Evolutionary conservation across 2,888 invertebrate genomes (phyloP).

Genomic region (Synanthedon formicaeformis): DNA sequence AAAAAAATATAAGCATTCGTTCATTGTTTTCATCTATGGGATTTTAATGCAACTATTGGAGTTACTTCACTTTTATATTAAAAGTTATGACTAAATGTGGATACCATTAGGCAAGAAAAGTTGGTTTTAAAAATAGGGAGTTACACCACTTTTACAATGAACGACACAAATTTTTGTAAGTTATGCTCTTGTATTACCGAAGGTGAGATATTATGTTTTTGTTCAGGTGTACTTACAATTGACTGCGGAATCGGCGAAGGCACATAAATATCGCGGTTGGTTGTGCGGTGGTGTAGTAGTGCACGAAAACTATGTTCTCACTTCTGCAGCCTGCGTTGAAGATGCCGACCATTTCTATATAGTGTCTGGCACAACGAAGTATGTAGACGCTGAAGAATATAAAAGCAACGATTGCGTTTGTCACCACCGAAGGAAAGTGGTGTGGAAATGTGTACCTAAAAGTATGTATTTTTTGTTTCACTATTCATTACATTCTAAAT

Average conservation of each 20-base stretch:
- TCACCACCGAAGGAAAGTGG: slow-evolving; percentile 47
- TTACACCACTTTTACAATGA: too few species aligned
- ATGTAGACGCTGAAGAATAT: slow-evolving; percentile 52
- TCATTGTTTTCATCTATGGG: too few species aligned
- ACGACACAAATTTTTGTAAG: too few species aligned
- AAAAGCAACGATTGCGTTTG: slow-evolving; percentile 49
- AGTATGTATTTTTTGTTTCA: slow-evolving; percentile 30
- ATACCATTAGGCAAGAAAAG: too few species aligned
- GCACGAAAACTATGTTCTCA: slow-evolving; percentile 43
- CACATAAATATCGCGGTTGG: slow-evolving; percentile 59
- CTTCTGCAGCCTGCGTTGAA: slow-evolving; percentile 61
- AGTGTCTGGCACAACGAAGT: slow-evolving; percentile 53
- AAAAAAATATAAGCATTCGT: too few species aligned
- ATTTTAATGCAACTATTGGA: too few species aligned
- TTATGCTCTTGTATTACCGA: too few species aligned
- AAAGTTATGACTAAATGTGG: too few species aligned
- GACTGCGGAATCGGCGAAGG: slow-evolving; percentile 57
- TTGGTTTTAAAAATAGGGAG: too few species aligned
- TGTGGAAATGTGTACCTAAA: slow-evolving; percentile 63
- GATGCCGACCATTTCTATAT: slow-evolving; percentile 60
- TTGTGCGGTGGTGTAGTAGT: slow-evolving; percentile 59
- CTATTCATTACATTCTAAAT: background rate
- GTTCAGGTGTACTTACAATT: slow-evolving; percentile 53
- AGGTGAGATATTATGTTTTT: background rate
- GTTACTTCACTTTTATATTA: too few species aligned